These are phyloP conservation scores for Donacobius atricapilla DNA, from an alignment of 2,113 vertebrate genomes.

Conservation along the genomic window DNA sequence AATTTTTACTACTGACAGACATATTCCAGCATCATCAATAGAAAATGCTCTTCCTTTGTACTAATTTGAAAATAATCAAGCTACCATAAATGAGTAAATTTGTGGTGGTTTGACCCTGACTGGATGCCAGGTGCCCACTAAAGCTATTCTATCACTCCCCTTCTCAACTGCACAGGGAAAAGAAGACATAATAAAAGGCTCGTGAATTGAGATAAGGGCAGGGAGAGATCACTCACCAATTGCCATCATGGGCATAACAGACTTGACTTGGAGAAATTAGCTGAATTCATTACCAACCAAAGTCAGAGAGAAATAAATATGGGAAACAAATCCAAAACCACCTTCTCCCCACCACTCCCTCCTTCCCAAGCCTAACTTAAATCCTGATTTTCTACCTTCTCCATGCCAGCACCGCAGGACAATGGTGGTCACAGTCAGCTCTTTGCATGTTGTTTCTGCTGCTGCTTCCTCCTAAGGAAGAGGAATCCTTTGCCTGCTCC, in stretches of 20 bases:
- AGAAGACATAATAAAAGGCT: background rate
- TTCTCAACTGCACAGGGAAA: background rate
- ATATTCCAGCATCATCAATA: background rate
- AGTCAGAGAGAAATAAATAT: background rate
- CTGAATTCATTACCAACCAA: background rate
- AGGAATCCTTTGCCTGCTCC: background rate
- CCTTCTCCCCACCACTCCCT: background rate
- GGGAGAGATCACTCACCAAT: background rate
- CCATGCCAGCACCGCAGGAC: fast-evolving
- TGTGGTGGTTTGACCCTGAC: background rate
- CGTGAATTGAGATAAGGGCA: background rate
- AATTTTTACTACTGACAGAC: background rate
- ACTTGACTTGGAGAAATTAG: background rate
- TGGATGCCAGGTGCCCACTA: background rate
- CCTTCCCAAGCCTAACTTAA: background rate
- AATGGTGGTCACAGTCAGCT: background rate
- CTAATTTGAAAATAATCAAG: background rate
- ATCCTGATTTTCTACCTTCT: background rate
- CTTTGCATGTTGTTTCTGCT: background rate
- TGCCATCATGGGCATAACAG: background rate
- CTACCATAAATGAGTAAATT: background rate
- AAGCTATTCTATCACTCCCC: background rate
- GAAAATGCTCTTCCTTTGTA: background rate
- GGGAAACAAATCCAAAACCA: background rate
- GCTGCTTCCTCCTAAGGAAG: background rate